Conservation (phyloP, 2,113 vertebrate species). For the Bothrops jararaca region DNA sequence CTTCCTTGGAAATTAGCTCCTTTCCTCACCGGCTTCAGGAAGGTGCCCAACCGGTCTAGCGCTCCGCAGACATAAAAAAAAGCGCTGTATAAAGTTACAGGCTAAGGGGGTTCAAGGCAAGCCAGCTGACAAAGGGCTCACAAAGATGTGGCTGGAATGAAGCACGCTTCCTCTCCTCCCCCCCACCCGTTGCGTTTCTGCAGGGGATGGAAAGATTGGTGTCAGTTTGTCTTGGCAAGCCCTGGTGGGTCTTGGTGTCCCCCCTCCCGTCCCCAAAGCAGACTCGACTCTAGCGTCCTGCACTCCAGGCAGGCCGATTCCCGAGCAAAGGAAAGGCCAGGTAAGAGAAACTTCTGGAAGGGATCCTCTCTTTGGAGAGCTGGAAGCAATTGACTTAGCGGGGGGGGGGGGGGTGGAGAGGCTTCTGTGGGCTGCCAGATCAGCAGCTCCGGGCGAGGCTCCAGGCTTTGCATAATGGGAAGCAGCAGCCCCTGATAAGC, state of each 20-base stretch:
- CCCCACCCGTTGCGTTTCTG: neutral
- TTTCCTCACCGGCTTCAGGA: no score
- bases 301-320: slow-evolving; percentile 10
- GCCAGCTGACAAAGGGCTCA: neutral
- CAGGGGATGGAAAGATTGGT: neutral
- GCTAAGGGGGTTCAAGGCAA: neutral
- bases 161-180: neutral
- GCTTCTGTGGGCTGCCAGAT: slow-evolving; percentile 26
- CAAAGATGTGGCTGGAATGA: slow-evolving; percentile 10
- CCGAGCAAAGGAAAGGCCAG: slow-evolving; percentile 2
- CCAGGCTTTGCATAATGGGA: slow-evolving; percentile 45
- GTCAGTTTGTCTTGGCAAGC: neutral
- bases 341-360: slow-evolving; percentile 35
- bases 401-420: slow-evolving; percentile 11
- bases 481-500: slow-evolving; percentile 53
- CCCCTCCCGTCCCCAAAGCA: slow-evolving; percentile 10
- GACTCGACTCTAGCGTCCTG: neutral
- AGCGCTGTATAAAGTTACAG: neutral
- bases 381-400: slow-evolving; percentile 50
- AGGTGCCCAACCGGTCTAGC: neutral
- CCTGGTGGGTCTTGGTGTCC: slow-evolving; percentile 3
- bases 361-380: slow-evolving; percentile 25
- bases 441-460: slow-evolving; percentile 47
- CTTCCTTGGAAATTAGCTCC: neutral
- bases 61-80: no score